Evolutionary conservation across 2,113 vertebrate species (phyloP), one percentile per base, ranked within the genome.

Genomic region (Tragelaphus buxtoni): DNA sequence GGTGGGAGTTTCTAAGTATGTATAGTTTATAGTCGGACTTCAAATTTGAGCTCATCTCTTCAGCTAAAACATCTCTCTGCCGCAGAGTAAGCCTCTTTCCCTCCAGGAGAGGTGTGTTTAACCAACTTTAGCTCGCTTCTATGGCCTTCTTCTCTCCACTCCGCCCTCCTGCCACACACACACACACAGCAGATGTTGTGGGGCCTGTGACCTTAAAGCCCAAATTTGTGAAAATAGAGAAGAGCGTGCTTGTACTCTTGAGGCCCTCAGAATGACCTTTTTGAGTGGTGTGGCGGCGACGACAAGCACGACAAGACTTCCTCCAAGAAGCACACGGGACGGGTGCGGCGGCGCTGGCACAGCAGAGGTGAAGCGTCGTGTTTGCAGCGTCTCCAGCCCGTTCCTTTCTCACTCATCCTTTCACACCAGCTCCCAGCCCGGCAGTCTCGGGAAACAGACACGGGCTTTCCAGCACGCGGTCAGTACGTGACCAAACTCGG

Each of bases 401-500:
- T 90, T 92, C 85, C 87, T 35, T 22, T 82, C 95, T 87, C 89
- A 0, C 88, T 58, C 0, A 0, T 77, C n/a, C 65, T 98, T 26
- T 58, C 51, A 58, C 92, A 79, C 26, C 65, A 58, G 55, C 89
- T 96, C 92, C 60, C 35, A 88, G 96, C 85, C 88, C 47, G 45
- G 28, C 1, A 4, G 49, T 95, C 88, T 74, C 42, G 81, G 88
- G 88, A 97, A 97, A 77, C 0, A 96, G 84, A 88, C 82, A 56
- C 5, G 20, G 94, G 72, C 60, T 92, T 82, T 95, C 97, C 26
- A 35, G 95, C 97, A 58, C n/a, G 11, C 4, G 26, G 58, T 8
- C 87, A 77, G 26, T 95, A 63, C 0, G 0, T 98, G 98, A 96
- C 72, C 95, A 35, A 94, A 97, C 79, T 97, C 86, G 86, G 93